A percentile compares a stretch with the other conserved stretches of the same genome.
Evolutionary conservation across 2,113 vertebrate species (phyloP).

Genomic region (Dasyornis broadbenti): DNA sequence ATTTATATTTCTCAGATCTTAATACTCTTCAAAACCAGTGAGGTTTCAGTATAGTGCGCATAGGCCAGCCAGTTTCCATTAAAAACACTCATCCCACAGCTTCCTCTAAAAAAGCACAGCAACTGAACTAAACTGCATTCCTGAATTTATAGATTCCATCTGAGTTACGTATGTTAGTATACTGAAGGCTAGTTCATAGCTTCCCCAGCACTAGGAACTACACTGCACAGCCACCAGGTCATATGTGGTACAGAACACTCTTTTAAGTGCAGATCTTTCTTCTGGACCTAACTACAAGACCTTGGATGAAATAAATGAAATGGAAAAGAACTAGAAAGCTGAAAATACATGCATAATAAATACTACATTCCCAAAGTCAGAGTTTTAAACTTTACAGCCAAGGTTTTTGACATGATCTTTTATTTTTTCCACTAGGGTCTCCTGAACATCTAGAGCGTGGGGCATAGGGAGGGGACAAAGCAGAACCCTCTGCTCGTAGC

Average conservation of each 20-base stretch:
- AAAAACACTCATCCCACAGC: not conserved
- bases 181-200: fast-evolving
- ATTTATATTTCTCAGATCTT: not conserved
- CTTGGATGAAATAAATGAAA: not conserved
- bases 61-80: not conserved
- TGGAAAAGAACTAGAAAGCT: not conserved
- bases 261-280: not conserved
- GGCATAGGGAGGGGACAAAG: not conserved
- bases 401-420: not conserved
- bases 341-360: not conserved
- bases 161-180: fast-evolving
- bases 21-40: not conserved
- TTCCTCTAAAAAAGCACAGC: not conserved
- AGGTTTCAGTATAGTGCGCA: not conserved
- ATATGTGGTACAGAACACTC: fast-evolving
- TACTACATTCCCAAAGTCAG: not conserved
- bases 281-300: not conserved
- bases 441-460: not conserved
- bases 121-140: not conserved
- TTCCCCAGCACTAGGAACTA: not conserved
- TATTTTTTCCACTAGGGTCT: not conserved
- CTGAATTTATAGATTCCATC: not conserved
- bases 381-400: not conserved
- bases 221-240: fast-evolving
- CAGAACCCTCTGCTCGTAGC: not conserved